phyloP scores from a whole-genome alignment of 2,113 vertebrate genomes.

The Oreotrochilus melanogaster region DNA sequence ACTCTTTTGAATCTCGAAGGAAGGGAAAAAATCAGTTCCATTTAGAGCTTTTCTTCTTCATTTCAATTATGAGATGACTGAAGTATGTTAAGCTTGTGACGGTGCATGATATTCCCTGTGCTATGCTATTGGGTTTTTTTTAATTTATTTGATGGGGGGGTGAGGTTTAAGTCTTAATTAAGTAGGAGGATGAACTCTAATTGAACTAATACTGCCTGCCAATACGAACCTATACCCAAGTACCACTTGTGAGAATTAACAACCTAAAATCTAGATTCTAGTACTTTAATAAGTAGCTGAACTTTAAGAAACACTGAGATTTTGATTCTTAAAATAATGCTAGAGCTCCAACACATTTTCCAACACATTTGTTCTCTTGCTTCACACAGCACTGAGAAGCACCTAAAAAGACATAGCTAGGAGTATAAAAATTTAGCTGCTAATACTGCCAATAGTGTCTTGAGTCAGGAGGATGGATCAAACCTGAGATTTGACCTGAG shows the following conservation, averaged over 20 bases:
- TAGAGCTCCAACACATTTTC: neutral
- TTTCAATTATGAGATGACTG: slow-evolving; percentile 11
- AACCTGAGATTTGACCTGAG: neutral
- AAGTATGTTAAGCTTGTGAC: neutral
- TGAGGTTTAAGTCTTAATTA: slow-evolving; percentile 28
- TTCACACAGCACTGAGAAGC: neutral
- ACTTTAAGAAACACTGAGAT: neutral
- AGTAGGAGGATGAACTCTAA: neutral
- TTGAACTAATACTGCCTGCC: neutral
- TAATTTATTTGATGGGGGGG: neutral
- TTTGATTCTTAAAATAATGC: neutral
- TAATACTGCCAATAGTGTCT: neutral
- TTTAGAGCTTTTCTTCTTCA: neutral
- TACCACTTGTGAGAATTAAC: neutral
- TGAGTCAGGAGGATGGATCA: neutral
- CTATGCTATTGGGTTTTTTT: neutral
- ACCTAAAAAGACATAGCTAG: neutral
- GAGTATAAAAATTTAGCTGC: neutral
- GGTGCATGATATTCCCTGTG: slow-evolving; percentile 3
- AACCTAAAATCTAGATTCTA: neutral
- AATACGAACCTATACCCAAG: neutral
- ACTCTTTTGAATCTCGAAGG: neutral
- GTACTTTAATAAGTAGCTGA: neutral
- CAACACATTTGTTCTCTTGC: neutral
- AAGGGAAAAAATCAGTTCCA: neutral